phyloP scores from a whole-genome alignment of 2,888 invertebrate species.

The Zygaena filipendulae region DNA sequence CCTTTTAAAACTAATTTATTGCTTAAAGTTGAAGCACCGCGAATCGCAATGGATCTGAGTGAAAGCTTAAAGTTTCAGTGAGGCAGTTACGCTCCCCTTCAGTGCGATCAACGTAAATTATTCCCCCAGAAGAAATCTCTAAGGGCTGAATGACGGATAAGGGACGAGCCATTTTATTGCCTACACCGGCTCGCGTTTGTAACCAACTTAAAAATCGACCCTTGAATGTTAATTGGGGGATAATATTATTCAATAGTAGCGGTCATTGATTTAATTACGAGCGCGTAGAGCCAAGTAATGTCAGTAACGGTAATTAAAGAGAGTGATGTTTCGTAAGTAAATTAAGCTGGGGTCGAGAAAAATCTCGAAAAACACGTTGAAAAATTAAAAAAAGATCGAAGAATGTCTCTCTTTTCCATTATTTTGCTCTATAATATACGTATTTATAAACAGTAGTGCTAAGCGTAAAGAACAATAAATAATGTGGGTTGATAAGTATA shows the following conservation, averaged over 20 bases:
- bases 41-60: conserved; percentile 57
- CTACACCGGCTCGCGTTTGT: conserved; percentile 47
- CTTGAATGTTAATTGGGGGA: conserved; percentile 59
- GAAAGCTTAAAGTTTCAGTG: conserved; percentile 67
- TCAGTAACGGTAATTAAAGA: conserved; percentile 22
- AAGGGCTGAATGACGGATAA: conserved; percentile 66
- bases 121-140: conserved; percentile 65
- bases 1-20: conserved; percentile 61
- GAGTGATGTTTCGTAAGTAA: conserved; percentile 15
- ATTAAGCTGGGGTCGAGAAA: no score
- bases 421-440: no score
- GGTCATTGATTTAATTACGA: conserved; percentile 46
- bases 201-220: conserved; percentile 56
- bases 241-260: conserved; percentile 57
- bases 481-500: no score
- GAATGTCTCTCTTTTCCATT: no score
- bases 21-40: conserved; percentile 54
- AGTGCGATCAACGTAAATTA: conserved; percentile 66
- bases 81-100: conserved; percentile 65
- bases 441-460: no score
- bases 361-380: no score
- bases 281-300: conserved; percentile 22
- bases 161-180: conserved; percentile 63
- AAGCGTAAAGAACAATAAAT: no score
- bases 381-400: no score